Evolutionary conservation across 2,888 invertebrate species (phyloP).

Genomic region (Drosophila nr. fundita): DNA sequence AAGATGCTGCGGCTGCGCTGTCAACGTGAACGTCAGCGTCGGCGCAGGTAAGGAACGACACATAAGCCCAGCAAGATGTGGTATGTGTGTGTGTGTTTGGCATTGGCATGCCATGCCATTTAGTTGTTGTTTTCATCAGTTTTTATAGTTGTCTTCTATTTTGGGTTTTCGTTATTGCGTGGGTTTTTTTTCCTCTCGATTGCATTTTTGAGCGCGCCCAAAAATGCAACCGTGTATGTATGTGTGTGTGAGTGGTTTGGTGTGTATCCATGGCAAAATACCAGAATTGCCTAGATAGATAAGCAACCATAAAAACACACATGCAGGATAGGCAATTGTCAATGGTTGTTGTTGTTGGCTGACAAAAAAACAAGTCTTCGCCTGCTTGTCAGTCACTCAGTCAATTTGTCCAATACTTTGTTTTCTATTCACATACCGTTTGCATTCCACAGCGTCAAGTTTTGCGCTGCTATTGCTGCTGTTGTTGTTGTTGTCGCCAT

Average conservation of each 20-base stretch:
- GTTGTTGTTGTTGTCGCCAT: constrained; percentile 24
- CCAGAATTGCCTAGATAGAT: constrained; percentile 68
- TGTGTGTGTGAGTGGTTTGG: constrained; percentile 18
- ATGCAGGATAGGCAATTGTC: constrained; percentile 58
- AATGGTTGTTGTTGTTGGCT: constrained; percentile 36
- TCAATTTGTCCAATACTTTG: constrained; percentile 61
- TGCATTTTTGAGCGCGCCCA: constrained; percentile 73
- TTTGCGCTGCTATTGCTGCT: constrained; percentile 34
- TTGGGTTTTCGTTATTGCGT: constrained; percentile 74
- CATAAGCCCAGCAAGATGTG: constrained; percentile 46
- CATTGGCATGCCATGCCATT: constrained; percentile 75
- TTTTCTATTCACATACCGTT: constrained; percentile 71
- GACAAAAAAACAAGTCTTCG: constrained; percentile 56
- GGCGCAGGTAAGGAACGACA: constrained; percentile 57
- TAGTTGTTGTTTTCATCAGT: constrained; percentile 53
- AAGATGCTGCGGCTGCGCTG: constrained; percentile 70
- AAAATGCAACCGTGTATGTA: constrained; percentile 7
- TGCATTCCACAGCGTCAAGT: constrained; percentile 70
- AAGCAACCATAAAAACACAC: constrained; percentile 37
- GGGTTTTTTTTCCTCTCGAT: constrained; percentile 73
- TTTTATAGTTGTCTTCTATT: constrained; percentile 73
- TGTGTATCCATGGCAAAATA: constrained; percentile 47
- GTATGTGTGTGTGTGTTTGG: constrained; percentile 46
- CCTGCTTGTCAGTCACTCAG: constrained; percentile 36
- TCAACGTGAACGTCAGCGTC: constrained; percentile 28